Percentiles rank a stretch among this genome's conserved stretches.
phyloP scores from a whole-genome alignment of 2,797 vertebrate species.

The Parauchenoglanis punctatus region DNA sequence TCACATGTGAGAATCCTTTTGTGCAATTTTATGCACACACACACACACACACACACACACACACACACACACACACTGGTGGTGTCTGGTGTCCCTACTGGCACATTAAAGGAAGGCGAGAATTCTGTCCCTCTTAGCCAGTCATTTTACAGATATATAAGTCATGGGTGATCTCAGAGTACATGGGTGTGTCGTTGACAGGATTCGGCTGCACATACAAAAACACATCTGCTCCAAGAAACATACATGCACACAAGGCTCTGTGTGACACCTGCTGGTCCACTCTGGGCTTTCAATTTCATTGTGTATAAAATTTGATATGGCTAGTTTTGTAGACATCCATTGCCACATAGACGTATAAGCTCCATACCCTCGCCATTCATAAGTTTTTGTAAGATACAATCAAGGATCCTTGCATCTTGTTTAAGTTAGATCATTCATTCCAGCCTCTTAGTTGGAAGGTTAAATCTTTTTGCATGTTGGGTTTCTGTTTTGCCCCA shows the following conservation, averaged over 20 bases:
- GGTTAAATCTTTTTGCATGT: background rate
- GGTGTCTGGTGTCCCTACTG: conserved; percentile 7
- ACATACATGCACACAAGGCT: conserved; percentile 9
- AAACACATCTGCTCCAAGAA: conserved; percentile 15
- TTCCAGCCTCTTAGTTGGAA: background rate
- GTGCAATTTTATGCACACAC: background rate
- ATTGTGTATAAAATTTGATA: conserved; percentile 51
- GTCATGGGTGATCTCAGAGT: conserved; percentile 39
- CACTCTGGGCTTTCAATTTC: conserved; percentile 29
- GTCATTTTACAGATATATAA: conserved; percentile 29
- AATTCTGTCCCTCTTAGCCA: conserved; percentile 18
- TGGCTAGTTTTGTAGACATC: conserved; percentile 27
- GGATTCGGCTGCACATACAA: background rate
- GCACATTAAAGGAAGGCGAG: conserved; percentile 11
- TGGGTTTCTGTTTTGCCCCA: background rate
- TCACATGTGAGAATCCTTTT: background rate
- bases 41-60: conserved; percentile 1
- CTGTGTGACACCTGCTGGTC: conserved; percentile 45
- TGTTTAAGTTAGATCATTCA: background rate
- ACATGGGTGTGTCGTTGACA: conserved; percentile 37
- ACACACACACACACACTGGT: background rate
- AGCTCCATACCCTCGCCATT: background rate
- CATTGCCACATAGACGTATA: background rate
- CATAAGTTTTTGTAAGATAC: background rate
- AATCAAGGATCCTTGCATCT: background rate